Percentiles rank a stretch among this genome's conserved stretches.
phyloP scores from a whole-genome alignment of 2,113 vertebrate species.

The Ranitomeya variabilis region DNA sequence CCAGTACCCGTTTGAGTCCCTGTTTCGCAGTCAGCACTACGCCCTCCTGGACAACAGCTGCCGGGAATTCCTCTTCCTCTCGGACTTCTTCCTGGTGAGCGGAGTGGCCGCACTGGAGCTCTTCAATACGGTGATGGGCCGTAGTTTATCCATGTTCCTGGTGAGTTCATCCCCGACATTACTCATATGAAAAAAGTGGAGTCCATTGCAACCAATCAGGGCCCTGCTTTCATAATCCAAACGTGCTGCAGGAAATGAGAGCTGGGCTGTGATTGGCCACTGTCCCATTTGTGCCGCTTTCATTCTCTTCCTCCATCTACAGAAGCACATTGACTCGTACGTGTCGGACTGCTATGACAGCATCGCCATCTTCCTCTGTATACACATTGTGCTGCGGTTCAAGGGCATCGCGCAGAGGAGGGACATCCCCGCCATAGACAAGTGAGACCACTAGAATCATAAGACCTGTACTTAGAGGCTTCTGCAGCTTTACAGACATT shows the following conservation, averaged over 20 bases:
- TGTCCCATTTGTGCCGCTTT: neutral
- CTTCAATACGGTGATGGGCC: conserved; percentile 90
- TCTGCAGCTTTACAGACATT: neutral
- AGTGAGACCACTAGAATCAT: conserved; percentile 67
- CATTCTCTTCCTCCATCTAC: neutral
- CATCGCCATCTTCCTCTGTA: conserved; percentile 90
- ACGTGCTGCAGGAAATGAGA: neutral
- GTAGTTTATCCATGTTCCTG: conserved; percentile 85
- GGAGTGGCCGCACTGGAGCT: conserved; percentile 83
- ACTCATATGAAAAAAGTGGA: no score
- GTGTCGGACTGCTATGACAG: conserved; percentile 88
- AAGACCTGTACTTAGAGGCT: neutral
- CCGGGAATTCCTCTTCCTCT: conserved; percentile 88
- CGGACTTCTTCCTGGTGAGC: conserved; percentile 87
- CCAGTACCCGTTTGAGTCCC: conserved; percentile 89
- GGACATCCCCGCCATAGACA: conserved; percentile 86
- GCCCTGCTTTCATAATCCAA: neutral
- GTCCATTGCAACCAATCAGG: neutral
- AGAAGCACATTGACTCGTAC: conserved; percentile 89
- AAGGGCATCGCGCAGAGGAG: conserved; percentile 84
- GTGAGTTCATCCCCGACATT: conserved; percentile 62
- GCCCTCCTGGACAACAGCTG: conserved; percentile 90
- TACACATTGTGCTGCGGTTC: conserved; percentile 90
- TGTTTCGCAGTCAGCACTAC: conserved; percentile 93
- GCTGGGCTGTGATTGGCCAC: neutral